Conservation (phyloP, 2,888 invertebrate genomes). For the Tethea ocularis region DNA sequence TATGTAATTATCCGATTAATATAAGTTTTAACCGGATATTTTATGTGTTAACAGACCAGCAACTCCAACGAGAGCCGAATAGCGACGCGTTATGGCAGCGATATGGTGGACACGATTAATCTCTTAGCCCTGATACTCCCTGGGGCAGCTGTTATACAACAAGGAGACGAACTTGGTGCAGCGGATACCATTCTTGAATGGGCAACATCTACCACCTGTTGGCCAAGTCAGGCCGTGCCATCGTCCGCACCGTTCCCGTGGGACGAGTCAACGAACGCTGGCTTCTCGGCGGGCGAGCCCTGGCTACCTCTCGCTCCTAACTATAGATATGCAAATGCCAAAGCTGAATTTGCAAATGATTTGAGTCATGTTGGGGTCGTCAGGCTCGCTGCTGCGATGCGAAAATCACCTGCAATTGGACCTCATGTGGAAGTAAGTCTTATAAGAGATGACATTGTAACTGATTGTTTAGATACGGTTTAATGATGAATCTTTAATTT, state of each 20-base stretch:
- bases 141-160: conserved; percentile 90
- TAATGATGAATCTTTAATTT: conserved; percentile 23
- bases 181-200: conserved; percentile 81
- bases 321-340: conserved; percentile 85
- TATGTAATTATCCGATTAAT: background rate
- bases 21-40: background rate
- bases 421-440: conserved; percentile 68
- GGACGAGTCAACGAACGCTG: conserved; percentile 74
- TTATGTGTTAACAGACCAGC: conserved; percentile 56
- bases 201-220: conserved; percentile 75
- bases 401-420: conserved; percentile 72
- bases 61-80: conserved; percentile 48
- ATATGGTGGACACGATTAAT: conserved; percentile 87
- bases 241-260: conserved; percentile 70
- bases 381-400: conserved; percentile 65
- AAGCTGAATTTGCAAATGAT: conserved; percentile 74
- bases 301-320: conserved; percentile 88
- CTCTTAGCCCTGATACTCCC: conserved; percentile 88
- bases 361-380: conserved; percentile 77
- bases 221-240: conserved; percentile 61
- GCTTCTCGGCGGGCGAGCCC: conserved; percentile 81
- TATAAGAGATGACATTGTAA: background rate
- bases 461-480: background rate
- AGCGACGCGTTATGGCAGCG: conserved; percentile 86
- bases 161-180: conserved; percentile 90